Evolutionary conservation across 2,888 invertebrate species (phyloP).

Genomic region (Leistus spinibarbis): DNA sequence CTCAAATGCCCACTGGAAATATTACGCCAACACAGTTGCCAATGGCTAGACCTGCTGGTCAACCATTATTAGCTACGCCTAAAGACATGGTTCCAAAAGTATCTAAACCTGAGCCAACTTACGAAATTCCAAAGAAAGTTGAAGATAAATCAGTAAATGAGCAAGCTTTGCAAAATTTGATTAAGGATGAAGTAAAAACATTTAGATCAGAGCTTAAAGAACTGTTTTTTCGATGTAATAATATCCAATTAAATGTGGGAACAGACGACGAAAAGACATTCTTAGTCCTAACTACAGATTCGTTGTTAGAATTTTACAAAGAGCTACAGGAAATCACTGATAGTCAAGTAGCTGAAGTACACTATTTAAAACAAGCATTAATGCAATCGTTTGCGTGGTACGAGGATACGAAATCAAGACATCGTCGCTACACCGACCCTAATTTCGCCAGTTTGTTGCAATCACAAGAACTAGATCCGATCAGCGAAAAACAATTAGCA

Average conservation of each 20-base stretch:
- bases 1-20: background rate
- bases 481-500: constrained; percentile 69
- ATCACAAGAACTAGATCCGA: constrained; percentile 65
- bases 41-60: background rate
- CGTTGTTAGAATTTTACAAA: constrained; percentile 65
- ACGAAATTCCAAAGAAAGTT: constrained; percentile 21
- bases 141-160: constrained; percentile 57
- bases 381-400: constrained; percentile 64
- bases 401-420: constrained; percentile 63
- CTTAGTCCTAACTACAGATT: constrained; percentile 60
- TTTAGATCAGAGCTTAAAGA: constrained; percentile 71
- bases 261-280: constrained; percentile 63
- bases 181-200: constrained; percentile 66
- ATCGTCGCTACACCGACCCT: constrained; percentile 53
- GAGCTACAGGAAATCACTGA: constrained; percentile 68
- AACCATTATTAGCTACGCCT: constrained; percentile 21
- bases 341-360: constrained; percentile 66
- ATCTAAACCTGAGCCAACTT: constrained; percentile 8
- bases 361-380: constrained; percentile 60
- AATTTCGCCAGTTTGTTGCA: constrained; percentile 50
- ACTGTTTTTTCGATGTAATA: constrained; percentile 62
- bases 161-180: constrained; percentile 59
- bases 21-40: background rate
- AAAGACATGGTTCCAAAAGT: background rate
- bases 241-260: constrained; percentile 63